Percentiles rank a stretch among this genome's conserved stretches.
These are phyloP conservation scores for Stegastes partitus DNA, from an alignment of 2,113 vertebrate species.

Conservation along the genomic window DNA sequence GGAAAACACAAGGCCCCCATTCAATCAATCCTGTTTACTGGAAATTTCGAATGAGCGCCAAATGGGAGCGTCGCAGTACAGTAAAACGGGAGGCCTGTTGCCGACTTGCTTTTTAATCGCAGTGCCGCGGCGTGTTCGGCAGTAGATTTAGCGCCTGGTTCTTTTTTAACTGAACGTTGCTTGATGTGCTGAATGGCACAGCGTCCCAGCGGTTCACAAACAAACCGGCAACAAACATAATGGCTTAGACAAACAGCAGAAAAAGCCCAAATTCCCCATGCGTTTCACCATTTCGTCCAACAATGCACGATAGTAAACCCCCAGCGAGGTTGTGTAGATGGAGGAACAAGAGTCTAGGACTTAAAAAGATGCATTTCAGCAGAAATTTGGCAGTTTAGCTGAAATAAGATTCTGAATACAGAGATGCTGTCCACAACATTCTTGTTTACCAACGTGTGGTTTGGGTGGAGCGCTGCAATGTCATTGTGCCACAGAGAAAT, in stretches of 20 bases:
- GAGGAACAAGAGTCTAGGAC: constrained; percentile 20
- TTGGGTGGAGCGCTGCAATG: constrained; percentile 33
- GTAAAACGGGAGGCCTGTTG: constrained; percentile 24
- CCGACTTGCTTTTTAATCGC: constrained; percentile 33
- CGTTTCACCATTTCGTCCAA: constrained; percentile 32
- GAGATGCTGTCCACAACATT: constrained; percentile 18
- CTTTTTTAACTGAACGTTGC: constrained; percentile 13
- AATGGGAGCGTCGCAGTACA: constrained; percentile 35
- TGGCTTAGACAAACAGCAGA: constrained; percentile 39
- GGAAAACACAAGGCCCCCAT: constrained; percentile 62
- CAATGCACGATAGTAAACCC: constrained; percentile 13
- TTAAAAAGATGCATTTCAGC: constrained; percentile 49
- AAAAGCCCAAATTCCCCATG: constrained; percentile 34
- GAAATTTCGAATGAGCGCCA: constrained; percentile 40
- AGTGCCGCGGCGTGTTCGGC: constrained; percentile 9
- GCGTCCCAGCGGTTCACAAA: constrained; percentile 48
- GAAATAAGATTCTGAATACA: constrained; percentile 22
- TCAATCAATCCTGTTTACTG: constrained; percentile 60
- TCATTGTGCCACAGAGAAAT: constrained; percentile 48
- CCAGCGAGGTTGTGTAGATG: constrained; percentile 10
- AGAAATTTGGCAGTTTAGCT: constrained; percentile 38
- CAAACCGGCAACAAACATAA: constrained; percentile 47
- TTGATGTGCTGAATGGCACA: constrained; percentile 48
- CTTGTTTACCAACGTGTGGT: constrained; percentile 37
- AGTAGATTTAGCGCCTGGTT: constrained; percentile 13